phyloP scores from a whole-genome alignment of 2,113 vertebrate species.

The Calidris pygmaea region DNA sequence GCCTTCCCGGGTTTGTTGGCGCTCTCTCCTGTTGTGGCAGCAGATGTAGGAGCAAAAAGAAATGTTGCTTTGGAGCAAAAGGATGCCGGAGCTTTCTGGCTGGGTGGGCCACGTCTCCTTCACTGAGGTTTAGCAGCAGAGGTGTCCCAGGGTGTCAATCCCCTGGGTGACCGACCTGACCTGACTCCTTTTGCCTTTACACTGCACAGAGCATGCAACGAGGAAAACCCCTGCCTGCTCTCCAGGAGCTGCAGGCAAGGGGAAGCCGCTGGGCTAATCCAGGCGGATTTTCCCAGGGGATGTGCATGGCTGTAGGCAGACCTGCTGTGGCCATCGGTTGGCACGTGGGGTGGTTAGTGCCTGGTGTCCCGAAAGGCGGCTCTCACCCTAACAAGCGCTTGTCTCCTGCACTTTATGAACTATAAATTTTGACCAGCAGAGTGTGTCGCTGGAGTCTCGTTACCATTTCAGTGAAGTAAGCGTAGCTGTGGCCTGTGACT shows the following conservation, averaged over 20 bases:
- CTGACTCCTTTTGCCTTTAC: fast-evolving
- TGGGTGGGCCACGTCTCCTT: neutral
- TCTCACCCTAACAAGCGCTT: neutral
- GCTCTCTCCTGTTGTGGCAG: neutral
- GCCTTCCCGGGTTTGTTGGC: neutral
- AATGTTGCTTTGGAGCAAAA: neutral
- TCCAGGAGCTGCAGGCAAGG: neutral
- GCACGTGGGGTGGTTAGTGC: fast-evolving
- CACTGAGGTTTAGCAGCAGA: neutral
- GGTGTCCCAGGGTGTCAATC: neutral
- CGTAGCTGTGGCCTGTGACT: neutral
- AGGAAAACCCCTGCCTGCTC: neutral
- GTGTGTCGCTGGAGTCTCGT: neutral
- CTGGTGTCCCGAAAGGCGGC: neutral
- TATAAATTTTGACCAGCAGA: neutral
- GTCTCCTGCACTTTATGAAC: neutral
- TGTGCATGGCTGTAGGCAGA: neutral
- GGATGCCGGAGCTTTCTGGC: neutral
- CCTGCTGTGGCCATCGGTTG: neutral
- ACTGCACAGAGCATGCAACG: fast-evolving
- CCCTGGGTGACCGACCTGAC: neutral
- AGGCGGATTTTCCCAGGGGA: neutral
- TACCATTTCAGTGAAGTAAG: neutral
- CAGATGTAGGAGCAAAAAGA: neutral
- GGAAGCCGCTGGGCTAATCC: neutral